Base-by-base conservation (phyloP, 1,140 invertebrate genomes). In the Glossosoma conforme region DNA sequence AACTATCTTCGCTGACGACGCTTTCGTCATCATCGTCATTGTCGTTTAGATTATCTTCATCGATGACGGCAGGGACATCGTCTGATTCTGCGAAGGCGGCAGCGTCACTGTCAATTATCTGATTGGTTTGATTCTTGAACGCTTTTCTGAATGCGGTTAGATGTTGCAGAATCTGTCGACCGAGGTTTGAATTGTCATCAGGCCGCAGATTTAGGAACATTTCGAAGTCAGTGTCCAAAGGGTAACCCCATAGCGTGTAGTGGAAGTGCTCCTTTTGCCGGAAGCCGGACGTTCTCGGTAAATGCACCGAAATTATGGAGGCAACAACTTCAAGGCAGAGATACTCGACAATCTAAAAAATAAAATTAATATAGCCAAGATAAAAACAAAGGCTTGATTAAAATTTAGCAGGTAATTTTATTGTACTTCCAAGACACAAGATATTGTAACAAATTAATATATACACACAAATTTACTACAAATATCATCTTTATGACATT, bases 241-340 rank as follows among this genome's bases (percentile, higher is more conserved):
- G 67, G 49, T 78, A 70, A n/a, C 77, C 76, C 77, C 78, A 80
- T n/a, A 80, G 55, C 0, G 71, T 75, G 60, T 75, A 74, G 52
- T 72, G 70, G 24, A 75, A 74, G 35, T 74, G 71, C 42, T 74
- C 72, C 40, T 74, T 75, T 58, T 67, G 69, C 57, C 65, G 62
- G 61, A 69, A 70, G 9, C 62, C 73, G 20, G 63, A 71, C 40
- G 68, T 76, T 67, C 65, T 72, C n/a, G 68, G 67, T 36, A 72
- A 61, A 54, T 71, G 70, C 9, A 71, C 72, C 0, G 66, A 69
- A 53, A 71, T 69, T 36, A 76, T 68, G 1, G 76, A 66, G 11
- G 63, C 67, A 20, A 77, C 68, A 56, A 80, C 65, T 65, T 79
- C 75, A 14, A 67, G 62, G 54, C 76, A 78, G 1, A 80, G 61